These are phyloP conservation scores for Echinarachnius parma DNA, from an alignment of 53 echinoderm and acorn worm genomes.

Conservation along the genomic window DNA sequence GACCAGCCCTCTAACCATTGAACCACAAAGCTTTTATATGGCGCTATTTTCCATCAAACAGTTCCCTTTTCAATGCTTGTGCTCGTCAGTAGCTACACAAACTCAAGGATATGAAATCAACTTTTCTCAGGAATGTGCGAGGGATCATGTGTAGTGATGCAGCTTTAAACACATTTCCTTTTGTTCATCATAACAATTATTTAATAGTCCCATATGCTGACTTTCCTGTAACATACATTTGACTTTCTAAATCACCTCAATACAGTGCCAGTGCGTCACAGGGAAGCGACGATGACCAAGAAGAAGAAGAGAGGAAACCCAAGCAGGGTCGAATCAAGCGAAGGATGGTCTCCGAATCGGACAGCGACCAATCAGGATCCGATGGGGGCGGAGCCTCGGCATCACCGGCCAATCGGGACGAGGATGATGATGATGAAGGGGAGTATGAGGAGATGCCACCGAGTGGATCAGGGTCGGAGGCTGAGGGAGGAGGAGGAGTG, in stretches of 20 bases:
- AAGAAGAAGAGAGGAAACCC: conserved; percentile 38
- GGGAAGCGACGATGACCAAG: conserved; percentile 35
- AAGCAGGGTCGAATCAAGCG: conserved; percentile 29
- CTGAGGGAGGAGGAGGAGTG: not conserved
- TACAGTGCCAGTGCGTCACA: conserved; percentile 37
- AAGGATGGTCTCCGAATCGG: conserved; percentile 50
- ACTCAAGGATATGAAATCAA: too few species aligned
- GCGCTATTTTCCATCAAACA: too few species aligned
- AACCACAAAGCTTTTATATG: too few species aligned
- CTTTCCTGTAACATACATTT: conserved; percentile 10
- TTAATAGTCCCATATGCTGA: conserved; percentile 2
- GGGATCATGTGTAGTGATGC: too few species aligned
- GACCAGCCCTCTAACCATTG: too few species aligned
- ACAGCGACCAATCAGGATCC: conserved; percentile 28
- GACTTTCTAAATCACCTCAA: not conserved
- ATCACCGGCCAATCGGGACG: conserved; percentile 32
- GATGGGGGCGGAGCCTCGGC: conserved; percentile 29
- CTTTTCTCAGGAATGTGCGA: too few species aligned
- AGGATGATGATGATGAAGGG: conserved; percentile 11
- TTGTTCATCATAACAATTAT: not conserved
- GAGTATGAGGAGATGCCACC: conserved; percentile 23
- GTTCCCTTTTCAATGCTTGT: too few species aligned
- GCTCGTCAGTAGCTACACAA: too few species aligned
- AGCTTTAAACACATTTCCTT: too few species aligned
- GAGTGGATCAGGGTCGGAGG: conserved; percentile 14